phyloP scores from a whole-genome alignment of 2,113 vertebrate species.

The Lycaon pictus region DNA sequence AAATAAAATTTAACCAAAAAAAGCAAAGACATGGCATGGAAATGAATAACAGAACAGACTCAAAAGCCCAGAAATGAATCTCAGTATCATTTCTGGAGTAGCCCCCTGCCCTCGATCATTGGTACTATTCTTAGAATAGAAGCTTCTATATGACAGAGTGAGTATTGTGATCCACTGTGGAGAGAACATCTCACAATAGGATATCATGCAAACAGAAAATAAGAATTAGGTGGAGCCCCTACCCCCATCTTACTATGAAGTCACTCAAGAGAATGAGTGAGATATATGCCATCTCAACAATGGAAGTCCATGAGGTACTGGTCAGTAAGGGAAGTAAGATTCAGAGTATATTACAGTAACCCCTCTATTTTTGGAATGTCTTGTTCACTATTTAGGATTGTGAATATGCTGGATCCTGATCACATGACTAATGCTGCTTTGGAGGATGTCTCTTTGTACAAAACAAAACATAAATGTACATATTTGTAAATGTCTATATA shows the following conservation, averaged over 20 bases:
- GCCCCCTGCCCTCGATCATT: not conserved
- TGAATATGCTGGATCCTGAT: not conserved
- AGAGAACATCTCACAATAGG: not conserved
- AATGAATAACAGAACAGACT: not conserved
- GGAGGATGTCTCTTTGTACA: not conserved
- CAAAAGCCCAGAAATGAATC: not conserved
- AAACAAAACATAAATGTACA: not conserved
- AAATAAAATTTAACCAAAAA: no score
- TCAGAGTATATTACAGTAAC: not conserved
- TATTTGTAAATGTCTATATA: not conserved
- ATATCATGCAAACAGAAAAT: not conserved
- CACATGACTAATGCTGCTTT: not conserved
- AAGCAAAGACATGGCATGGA: not conserved
- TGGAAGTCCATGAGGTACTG: not conserved
- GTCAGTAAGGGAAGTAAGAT: not conserved
- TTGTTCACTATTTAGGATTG: not conserved
- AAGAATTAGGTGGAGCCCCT: not conserved
- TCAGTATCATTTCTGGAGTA: not conserved
- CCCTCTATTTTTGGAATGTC: not conserved
- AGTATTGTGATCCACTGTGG: not conserved
- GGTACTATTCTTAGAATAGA: not conserved
- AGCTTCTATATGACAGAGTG: not conserved
- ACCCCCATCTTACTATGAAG: not conserved
- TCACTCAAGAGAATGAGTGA: not conserved
- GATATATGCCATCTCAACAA: not conserved